Evolutionary conservation across 2,113 vertebrate genomes (phyloP).

Genomic region (Danionella cerebrum): DNA sequence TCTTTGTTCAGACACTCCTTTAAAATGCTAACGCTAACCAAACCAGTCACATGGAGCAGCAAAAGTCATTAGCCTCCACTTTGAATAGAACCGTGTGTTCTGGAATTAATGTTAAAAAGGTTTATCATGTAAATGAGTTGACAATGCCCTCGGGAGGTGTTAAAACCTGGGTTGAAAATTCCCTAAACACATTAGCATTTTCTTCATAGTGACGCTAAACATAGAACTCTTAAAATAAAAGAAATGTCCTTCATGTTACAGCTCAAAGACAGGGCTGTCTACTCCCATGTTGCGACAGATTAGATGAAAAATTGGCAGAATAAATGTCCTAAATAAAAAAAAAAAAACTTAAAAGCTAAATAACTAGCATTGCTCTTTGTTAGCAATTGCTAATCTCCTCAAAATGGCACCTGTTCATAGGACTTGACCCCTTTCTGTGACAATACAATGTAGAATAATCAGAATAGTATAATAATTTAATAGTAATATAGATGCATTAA

Average conservation of each 20-base stretch:
- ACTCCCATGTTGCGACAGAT: not conserved
- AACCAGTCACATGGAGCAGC: not conserved
- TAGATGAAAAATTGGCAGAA: not conserved
- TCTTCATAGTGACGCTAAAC: not conserved
- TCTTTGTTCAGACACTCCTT: slow-evolving; percentile 18
- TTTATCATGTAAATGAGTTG: slow-evolving; percentile 7
- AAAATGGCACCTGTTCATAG: not conserved
- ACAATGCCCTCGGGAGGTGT: not conserved
- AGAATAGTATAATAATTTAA: too few species aligned
- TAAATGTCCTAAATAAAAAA: not conserved
- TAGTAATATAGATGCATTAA: too few species aligned
- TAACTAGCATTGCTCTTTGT: not conserved
- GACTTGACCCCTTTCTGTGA: too few species aligned
- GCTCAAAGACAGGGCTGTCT: not conserved
- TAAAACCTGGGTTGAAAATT: slow-evolving; percentile 6
- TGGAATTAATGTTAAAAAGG: slow-evolving; percentile 19
- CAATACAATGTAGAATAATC: not conserved
- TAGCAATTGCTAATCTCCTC: not conserved
- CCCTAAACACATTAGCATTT: slow-evolving; percentile 10
- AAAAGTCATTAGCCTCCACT: not conserved
- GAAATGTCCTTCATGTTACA: not conserved
- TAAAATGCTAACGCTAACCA: not conserved
- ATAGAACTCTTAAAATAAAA: not conserved
- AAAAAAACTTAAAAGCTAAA: not conserved
- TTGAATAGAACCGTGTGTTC: not conserved